Evolutionary conservation across 1,140 invertebrate genomes (phyloP).

Genomic region (Epicauta chinensis): DNA sequence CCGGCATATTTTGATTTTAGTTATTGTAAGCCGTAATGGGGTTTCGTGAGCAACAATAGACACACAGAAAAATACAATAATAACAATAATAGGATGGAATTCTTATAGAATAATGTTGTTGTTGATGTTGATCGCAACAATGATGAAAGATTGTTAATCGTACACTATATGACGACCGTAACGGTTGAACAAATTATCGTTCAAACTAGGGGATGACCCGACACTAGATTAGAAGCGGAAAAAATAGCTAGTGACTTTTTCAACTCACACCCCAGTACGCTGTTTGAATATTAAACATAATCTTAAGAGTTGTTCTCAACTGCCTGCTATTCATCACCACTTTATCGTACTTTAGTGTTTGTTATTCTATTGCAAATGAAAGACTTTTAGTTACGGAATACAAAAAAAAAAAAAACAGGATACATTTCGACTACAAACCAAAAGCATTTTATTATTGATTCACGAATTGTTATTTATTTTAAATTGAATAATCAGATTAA

Average conservation of each 20-base stretch:
- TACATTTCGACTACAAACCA: no score
- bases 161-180: constrained; percentile 6
- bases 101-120: no score
- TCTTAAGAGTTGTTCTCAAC: constrained; percentile 28
- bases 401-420: no score
- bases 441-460: no score
- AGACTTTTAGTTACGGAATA: constrained; percentile 16
- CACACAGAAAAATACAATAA: no score
- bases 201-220: constrained; percentile 13
- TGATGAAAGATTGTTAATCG: constrained; percentile 1
- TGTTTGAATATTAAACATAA: constrained; percentile 28
- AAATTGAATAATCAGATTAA: no score
- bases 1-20: no score
- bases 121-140: no score
- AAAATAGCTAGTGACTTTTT: constrained; percentile 30
- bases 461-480: no score
- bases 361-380: constrained; percentile 24
- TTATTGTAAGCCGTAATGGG: no score
- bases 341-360: constrained; percentile 28
- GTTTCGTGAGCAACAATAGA: no score
- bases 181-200: constrained; percentile 11
- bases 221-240: constrained; percentile 24
- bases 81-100: no score
- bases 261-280: constrained; percentile 21
- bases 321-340: constrained; percentile 26